Base-by-base conservation (phyloP, 2,113 vertebrate genomes). In the Pollimyrus isidori region DNA sequence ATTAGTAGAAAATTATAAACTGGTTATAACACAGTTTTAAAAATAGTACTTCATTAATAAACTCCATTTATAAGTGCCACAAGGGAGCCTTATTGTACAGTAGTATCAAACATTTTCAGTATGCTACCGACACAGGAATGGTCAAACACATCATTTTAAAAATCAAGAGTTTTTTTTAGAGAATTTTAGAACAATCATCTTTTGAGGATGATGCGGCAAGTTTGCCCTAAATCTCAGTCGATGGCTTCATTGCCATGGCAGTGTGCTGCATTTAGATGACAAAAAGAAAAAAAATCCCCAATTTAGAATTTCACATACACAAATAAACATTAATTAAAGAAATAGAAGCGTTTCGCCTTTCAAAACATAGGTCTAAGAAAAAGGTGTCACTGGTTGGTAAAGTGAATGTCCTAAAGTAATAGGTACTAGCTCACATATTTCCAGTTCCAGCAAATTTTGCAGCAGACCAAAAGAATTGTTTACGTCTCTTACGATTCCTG, bases 321-420 rank as follows among this genome's bases (percentile, higher is more conserved):
- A 88, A 89, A 58, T 85, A n/a, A 69, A 30, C 62, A 69, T 13
- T 69, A 69, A 69, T 89, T 35, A 1, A 91, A 91, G 73, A 48
- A 0, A 1, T 80, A 89, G 46, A 90, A 49, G 17, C 92, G 94
- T 90, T 91, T 92, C 94, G 94, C 93, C 93, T 92, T 93, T 95
- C 92, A 93, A 91, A 94, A 95, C 95, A 94, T 94, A 96, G 94
- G 92, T 95, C 93, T 93, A 94, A 94, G 93, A 90, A 93, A 69
- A 93, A 94, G 93, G 94, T 92, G 92, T 95, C 94, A 95, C 94
- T 73, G 95, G 92, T 94, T 94, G 90, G 91, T 91, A 95, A 94
- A 89, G 93, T 85, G 91, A 89, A 89, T 89, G 45, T 89, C 48
- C n/a, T 89, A 90, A 65, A 85, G 90, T 92, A 91, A 88, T 92